Percentiles rank a stretch among this genome's conserved stretches.
phyloP scores from a whole-genome alignment of 2,888 invertebrate genomes.

The Agriopis leucophaearia region DNA sequence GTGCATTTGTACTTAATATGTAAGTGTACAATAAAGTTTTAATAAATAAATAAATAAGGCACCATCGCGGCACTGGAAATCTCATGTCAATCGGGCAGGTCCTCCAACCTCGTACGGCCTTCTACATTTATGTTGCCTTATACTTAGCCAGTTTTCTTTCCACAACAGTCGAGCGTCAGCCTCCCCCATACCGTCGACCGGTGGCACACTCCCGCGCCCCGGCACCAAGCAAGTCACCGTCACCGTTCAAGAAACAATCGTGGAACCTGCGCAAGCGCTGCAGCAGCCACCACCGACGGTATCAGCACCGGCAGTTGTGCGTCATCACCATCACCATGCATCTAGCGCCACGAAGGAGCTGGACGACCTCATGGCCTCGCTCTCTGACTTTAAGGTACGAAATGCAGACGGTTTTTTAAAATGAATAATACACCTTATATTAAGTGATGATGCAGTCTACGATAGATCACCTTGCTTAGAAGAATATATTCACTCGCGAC shows the following conservation, averaged over 20 bases:
- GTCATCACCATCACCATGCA: conserved; percentile 80
- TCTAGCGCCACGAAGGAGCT: conserved; percentile 97
- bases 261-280: conserved; percentile 78
- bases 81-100: too few species aligned
- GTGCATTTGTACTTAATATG: too few species aligned
- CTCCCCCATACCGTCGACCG: conserved; percentile 68
- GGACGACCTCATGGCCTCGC: conserved; percentile 97
- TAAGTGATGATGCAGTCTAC: too few species aligned
- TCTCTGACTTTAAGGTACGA: conserved; percentile 74
- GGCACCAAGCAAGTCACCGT: conserved; percentile 86
- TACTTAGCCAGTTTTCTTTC: not conserved
- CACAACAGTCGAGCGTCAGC: conserved; percentile 68
- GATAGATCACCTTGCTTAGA: too few species aligned
- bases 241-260: conserved; percentile 84
- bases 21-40: too few species aligned
- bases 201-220: conserved; percentile 77
- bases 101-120: too few species aligned
- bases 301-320: conserved; percentile 60
- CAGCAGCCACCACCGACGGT: conserved; percentile 72
- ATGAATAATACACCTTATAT: too few species aligned
- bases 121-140: not conserved
- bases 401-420: not conserved
- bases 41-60: too few species aligned
- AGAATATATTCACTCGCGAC: too few species aligned
- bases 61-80: too few species aligned